Base-by-base conservation (phyloP, 2,888 invertebrate genomes). In the Ormyrus thymus region DNA sequence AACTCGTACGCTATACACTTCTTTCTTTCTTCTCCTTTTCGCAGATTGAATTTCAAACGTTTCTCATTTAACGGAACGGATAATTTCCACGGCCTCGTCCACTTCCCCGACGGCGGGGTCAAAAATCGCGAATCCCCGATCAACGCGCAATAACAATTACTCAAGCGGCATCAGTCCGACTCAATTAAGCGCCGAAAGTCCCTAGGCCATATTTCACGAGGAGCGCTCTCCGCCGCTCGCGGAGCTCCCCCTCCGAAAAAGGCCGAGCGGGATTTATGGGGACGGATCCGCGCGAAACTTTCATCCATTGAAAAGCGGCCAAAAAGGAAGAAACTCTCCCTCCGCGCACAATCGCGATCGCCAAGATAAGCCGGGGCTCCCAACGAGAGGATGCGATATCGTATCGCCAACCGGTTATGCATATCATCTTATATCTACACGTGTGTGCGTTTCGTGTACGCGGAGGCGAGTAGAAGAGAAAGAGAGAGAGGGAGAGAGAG, bases 381-480 rank as follows among this genome's bases (percentile, higher is more conserved):
- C 48, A 29, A 29, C 29, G 29, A 29, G 4, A 29, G 29, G 62
- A 62, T 72, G 4, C 64, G 72, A 55, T 73, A 55, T 56, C 29
- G 3, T 29, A 43, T 48, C 51, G 58, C 13, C 55, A 51, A 74
- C 74, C 74, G 74, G 74, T 74, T 74, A 66, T 74, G 66, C 66
- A 74, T 74, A 74, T 66, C 58, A 13, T 58, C 59, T 59, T 66
- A 66, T 74, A 53, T 66, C 51, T 58, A 15, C 29, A 29, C 29
- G 29, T 29, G 29, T 29, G 29, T 29, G 29, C 29, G 29, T 29
- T 29, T 9, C 66, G 43, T 50, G 13, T 13, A 29, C 1, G 2
- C 29, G 29, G 29, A 29, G 29, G 29, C 29, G n/a, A n/a, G n/a
- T n/a, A n/a, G n/a, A n/a, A n/a, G n/a, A n/a, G n/a, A n/a, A n/a